Conservation (phyloP, 2,113 vertebrate genomes). For the Corydoras maculifer region DNA sequence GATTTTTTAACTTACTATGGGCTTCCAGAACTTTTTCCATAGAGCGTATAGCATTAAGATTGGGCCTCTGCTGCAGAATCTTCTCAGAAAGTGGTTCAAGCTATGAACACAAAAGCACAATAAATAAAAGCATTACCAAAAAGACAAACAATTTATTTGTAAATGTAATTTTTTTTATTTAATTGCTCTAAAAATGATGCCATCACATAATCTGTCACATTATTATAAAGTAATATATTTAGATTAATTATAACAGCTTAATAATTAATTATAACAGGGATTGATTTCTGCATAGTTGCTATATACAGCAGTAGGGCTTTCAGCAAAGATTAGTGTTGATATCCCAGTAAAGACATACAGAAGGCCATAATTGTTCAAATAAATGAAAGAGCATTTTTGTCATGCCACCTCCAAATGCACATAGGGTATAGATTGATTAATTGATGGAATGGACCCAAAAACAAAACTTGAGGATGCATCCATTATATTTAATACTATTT, state of each 20-base stretch:
- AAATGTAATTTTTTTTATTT: too few species aligned
- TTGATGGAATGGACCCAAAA: conserved; percentile 32
- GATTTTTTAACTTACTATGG: conserved; percentile 76
- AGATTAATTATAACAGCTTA: background rate
- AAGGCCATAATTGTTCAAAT: conserved; percentile 51
- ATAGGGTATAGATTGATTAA: conserved; percentile 1
- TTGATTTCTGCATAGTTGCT: conserved; percentile 7
- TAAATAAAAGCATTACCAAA: background rate
- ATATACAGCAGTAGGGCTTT: conserved; percentile 34
- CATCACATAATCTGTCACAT: background rate
- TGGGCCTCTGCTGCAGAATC: conserved; percentile 83
- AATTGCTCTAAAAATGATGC: background rate
- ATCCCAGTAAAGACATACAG: conserved; percentile 47
- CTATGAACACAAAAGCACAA: conserved; percentile 40
- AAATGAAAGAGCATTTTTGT: too few species aligned
- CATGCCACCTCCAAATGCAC: conserved; percentile 9
- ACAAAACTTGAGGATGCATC: conserved; percentile 47
- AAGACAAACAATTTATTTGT: too few species aligned
- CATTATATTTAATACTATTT: conserved; percentile 59
- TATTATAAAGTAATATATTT: background rate
- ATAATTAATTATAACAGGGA: conserved; percentile 3
- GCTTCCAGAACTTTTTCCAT: conserved; percentile 91
- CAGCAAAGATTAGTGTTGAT: conserved; percentile 46
- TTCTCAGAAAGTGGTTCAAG: conserved; percentile 80
- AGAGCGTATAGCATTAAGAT: conserved; percentile 81